These are phyloP conservation scores for Bellardia bayeri DNA, from an alignment of 2,888 invertebrate genomes.

Conservation along the genomic window DNA sequence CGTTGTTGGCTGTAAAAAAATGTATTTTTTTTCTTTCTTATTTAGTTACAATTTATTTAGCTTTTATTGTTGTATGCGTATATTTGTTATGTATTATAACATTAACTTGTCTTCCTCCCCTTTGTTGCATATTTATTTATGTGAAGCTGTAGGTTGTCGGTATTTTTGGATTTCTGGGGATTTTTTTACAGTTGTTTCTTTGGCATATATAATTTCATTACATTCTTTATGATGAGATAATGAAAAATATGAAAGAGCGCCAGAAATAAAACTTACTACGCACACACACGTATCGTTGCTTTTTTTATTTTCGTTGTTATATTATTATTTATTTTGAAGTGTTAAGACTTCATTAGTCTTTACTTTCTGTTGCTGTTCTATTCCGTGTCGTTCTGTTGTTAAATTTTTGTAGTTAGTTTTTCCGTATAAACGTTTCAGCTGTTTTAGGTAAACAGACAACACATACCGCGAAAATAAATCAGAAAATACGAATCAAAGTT, in stretches of 20 bases:
- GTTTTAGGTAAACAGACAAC: no score
- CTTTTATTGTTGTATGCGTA: constrained; percentile 7
- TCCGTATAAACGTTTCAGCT: no score
- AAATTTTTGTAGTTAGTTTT: no score
- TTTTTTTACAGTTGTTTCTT: neutral
- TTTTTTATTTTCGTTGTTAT: neutral
- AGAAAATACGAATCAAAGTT: no score
- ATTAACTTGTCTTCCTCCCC: neutral
- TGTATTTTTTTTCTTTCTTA: constrained; percentile 1
- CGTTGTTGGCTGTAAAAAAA: constrained; percentile 17
- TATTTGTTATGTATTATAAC: neutral
- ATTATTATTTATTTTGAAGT: neutral
- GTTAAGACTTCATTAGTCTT: neutral
- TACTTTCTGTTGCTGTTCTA: no score
- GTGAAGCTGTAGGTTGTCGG: neutral
- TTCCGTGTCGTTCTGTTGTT: no score
- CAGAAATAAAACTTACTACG: neutral
- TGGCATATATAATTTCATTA: constrained; percentile 16
- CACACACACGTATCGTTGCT: constrained; percentile 3
- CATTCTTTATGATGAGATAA: constrained; percentile 12
- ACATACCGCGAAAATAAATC: no score
- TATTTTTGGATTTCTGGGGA: neutral
- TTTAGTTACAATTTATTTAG: constrained; percentile 9
- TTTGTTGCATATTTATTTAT: neutral
- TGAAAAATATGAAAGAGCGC: neutral